Evolutionary conservation across 2,888 invertebrate genomes (phyloP).

Genomic region (Agonopterix arenella): DNA sequence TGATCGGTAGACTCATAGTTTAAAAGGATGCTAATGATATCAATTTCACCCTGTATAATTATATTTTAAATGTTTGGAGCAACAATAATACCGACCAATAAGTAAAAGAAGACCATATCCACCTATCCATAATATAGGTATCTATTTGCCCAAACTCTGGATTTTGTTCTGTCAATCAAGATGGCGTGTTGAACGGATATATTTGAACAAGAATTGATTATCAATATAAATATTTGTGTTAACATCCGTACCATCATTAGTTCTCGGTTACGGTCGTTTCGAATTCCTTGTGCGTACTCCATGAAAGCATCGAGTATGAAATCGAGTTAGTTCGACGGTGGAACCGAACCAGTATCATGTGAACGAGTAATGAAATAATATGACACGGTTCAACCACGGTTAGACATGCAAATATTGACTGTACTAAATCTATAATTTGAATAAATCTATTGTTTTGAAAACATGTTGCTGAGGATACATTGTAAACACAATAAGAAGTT

Average conservation of each 20-base stretch:
- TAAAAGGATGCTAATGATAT: no score
- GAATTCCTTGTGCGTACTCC: constrained; percentile 49
- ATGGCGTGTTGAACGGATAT: constrained; percentile 2
- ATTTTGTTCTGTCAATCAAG: neutral
- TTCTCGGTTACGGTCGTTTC: constrained; percentile 51
- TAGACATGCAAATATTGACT: constrained; percentile 41
- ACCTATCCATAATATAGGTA: no score
- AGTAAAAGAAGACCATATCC: no score
- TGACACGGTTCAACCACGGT: constrained; percentile 30
- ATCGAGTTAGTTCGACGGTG: constrained; percentile 44
- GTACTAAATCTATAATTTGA: constrained; percentile 25
- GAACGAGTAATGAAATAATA: constrained; percentile 45
- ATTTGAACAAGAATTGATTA: constrained; percentile 22
- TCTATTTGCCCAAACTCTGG: no score
- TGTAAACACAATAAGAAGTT: no score
- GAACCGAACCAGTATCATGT: constrained; percentile 48
- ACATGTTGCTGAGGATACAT: no score
- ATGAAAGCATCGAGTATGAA: constrained; percentile 47
- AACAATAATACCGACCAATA: no score
- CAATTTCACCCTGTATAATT: no score
- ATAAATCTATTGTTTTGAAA: no score
- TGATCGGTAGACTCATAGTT: no score
- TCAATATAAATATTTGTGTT: constrained; percentile 46
- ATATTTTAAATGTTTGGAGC: no score
- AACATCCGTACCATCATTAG: constrained; percentile 44